phyloP scores from a whole-genome alignment of 2,113 vertebrate species.

The Neodontobutis hainanensis region DNA sequence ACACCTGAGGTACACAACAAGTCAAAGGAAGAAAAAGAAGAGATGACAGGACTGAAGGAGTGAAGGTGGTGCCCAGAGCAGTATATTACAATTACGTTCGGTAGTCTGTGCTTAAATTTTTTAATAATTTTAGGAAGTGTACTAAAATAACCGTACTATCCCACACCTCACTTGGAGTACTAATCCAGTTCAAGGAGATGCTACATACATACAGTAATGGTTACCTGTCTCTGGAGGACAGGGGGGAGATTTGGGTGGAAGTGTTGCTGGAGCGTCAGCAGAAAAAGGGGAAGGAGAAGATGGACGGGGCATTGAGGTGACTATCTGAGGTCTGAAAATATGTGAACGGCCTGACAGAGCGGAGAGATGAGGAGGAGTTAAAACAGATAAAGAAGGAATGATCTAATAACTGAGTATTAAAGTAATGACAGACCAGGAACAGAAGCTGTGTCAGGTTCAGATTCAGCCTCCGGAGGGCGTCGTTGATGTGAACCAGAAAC shows the following conservation, averaged over 20 bases:
- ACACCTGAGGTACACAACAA: not conserved
- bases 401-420: not conserved
- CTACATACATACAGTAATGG: not conserved
- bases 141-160: too few relatives aligned
- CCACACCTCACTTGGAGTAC: too few relatives aligned
- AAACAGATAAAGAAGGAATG: not conserved
- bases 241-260: constrained; percentile 31
- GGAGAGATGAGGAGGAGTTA: not conserved
- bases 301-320: constrained; percentile 56
- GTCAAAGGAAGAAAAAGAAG: constrained; percentile 23
- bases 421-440: constrained; percentile 41
- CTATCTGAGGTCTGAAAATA: constrained; percentile 68
- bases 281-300: constrained; percentile 68
- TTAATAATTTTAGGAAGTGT: too few relatives aligned
- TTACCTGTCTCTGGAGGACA: constrained; percentile 67
- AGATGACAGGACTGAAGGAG: too few relatives aligned
- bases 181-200: too few relatives aligned
- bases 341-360: constrained; percentile 49
- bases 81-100: too few relatives aligned
- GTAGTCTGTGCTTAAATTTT: too few relatives aligned
- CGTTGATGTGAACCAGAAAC: constrained; percentile 46
- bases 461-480: constrained; percentile 47
- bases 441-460: constrained; percentile 28
- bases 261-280: constrained; percentile 25
- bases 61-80: too few relatives aligned